Evolutionary conservation across 2,113 vertebrate species (phyloP), one percentile per base, ranked within the genome.

Genomic region (Charina bottae): DNA sequence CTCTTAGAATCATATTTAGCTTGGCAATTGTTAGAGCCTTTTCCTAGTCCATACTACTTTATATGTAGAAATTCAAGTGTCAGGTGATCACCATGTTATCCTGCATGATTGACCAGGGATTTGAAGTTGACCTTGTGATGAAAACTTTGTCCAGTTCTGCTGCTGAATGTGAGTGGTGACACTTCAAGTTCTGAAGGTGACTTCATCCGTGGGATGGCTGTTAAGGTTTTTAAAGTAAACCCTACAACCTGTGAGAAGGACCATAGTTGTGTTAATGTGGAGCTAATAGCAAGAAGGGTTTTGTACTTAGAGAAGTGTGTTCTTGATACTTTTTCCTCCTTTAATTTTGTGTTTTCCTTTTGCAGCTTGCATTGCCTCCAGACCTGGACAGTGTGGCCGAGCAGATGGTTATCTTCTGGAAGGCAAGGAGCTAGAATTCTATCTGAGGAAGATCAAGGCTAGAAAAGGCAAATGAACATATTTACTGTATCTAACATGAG

Each of bases 401-500:
- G 99, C 99, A 0, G 99, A 99, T 72, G 99, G 99, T 94, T 99
- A 99, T 0, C 64, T 99, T 93, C 97, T 99, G 92, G 99, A 99
- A 90, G 99, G 99, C 96, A 99, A 99, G 92, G 99, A 99, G 90
- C 96, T 99, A 6, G 99, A 99, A 96, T 99, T 99, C 97, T 99
- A 99, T 95, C 94, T 99, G 97, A 99, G 99, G 97, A 99, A 99
- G 96, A 99, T 99, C 97, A 99, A 99, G 96, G 99, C 99, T 97
- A 99, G 99, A 96, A 99, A 99, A 98, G 99, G 99, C 98, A 99
- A 99, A 99, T 99, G 98, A 98, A 97, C 97, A 97, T 97, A 95
- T 83, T 92, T 93, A 55, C n/a, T 91, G 0, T 37, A 91, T 88
- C 84, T 87, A 54, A 60, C 92, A 42, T 42, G 42, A 94, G 95